These are phyloP conservation scores for Cercopithecus mona DNA, from an alignment of 2,113 vertebrate genomes.

Conservation along the genomic window DNA sequence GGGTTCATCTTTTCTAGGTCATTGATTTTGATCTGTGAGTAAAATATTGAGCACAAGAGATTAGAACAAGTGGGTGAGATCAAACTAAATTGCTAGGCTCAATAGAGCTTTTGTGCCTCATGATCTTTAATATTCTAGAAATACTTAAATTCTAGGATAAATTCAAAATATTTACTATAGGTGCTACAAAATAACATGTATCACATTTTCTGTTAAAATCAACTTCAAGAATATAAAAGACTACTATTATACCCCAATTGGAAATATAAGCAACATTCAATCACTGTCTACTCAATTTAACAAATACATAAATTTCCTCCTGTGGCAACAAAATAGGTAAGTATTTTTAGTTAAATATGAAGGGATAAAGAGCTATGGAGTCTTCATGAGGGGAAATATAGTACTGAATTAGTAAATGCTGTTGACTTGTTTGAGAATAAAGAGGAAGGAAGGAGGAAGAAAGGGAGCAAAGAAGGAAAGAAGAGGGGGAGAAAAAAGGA, in stretches of 20 bases:
- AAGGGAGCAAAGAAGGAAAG: neutral
- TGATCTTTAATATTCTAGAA: neutral
- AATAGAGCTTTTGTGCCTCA: neutral
- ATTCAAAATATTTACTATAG: neutral
- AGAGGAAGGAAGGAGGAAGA: neutral
- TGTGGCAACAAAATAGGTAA: neutral
- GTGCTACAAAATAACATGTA: neutral
- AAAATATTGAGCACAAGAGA: neutral
- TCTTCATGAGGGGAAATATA: neutral
- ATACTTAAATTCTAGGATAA: conserved; percentile 13
- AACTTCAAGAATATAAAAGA: neutral
- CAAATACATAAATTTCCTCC: neutral
- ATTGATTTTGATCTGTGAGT: neutral
- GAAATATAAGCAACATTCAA: neutral
- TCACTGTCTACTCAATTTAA: neutral
- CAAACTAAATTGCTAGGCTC: neutral
- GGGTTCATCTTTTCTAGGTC: neutral
- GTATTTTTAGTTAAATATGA: neutral
- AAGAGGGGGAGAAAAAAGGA: neutral
- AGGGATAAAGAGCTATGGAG: neutral
- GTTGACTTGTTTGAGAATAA: neutral
- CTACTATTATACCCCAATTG: neutral
- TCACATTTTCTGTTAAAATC: neutral
- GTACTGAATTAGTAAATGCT: neutral
- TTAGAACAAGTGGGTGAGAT: neutral